Conservation (phyloP, 2,888 invertebrate species). For the Frankliniella intonsa region DNA sequence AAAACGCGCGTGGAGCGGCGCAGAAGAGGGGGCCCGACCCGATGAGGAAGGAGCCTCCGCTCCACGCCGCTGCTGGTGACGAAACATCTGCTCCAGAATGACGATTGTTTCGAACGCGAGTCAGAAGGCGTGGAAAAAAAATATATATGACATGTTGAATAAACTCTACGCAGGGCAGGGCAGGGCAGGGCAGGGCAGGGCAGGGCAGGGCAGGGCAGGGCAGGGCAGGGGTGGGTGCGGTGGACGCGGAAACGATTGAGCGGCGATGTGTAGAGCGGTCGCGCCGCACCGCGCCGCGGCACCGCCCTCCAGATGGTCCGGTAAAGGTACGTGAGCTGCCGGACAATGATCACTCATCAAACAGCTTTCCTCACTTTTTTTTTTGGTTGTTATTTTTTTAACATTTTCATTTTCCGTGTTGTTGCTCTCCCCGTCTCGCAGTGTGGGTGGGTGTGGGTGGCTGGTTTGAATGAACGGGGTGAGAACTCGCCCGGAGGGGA, state of each 20-base stretch:
- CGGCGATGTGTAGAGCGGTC: neutral
- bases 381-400: neutral
- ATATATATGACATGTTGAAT: neutral
- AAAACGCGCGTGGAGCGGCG: neutral
- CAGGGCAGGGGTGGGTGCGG: neutral
- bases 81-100: constrained; percentile 1
- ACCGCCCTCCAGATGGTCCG: neutral
- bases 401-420: too few species aligned
- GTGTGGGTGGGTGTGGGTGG: neutral
- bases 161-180: too few species aligned
- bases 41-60: too few species aligned
- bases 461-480: too few species aligned
- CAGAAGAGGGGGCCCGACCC: too few species aligned
- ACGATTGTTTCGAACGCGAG: neutral
- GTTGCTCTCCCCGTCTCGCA: neutral
- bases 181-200: too few species aligned
- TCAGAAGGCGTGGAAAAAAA: neutral
- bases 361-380: neutral
- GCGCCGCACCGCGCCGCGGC: neutral
- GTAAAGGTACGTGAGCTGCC: neutral
- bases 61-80: neutral
- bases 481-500: too few species aligned
- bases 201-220: neutral
- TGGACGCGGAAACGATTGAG: neutral
- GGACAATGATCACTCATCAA: constrained; percentile 30